Conservation (phyloP, 1,140 invertebrate genomes). For the Philopotamus ludificatus region DNA sequence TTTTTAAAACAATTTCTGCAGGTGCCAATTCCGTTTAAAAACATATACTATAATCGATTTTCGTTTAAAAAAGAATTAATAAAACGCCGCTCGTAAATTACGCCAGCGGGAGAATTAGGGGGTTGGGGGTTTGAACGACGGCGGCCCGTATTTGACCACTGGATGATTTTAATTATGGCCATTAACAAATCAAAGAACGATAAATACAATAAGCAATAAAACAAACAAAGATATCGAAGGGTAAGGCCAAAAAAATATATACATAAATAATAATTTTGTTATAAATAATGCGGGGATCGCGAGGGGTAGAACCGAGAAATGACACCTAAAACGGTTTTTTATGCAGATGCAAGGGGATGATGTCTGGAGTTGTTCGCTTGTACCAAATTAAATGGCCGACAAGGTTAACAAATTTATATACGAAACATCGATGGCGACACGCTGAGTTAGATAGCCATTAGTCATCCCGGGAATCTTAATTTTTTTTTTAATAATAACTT, state of each 20-base stretch:
- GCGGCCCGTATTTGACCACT: not conserved
- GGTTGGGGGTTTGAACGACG: not conserved
- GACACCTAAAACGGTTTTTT: not conserved
- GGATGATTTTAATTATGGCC: not conserved
- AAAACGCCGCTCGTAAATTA: no score
- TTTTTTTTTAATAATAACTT: constrained; percentile 9
- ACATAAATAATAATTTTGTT: no score
- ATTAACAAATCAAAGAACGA: not conserved
- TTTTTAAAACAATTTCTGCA: no score
- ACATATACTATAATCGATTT: no score
- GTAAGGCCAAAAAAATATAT: not conserved
- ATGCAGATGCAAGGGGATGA: not conserved
- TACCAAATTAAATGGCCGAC: not conserved
- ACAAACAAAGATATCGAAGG: not conserved
- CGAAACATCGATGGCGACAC: constrained; percentile 38
- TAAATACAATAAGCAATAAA: not conserved
- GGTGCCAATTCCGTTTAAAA: no score
- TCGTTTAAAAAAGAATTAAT: no score
- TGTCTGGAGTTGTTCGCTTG: not conserved
- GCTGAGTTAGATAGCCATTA: constrained; percentile 39
- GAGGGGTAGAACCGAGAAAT: not conserved
- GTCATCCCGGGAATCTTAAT: constrained; percentile 34
- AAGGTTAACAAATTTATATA: constrained; percentile 38
- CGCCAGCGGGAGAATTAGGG: not conserved
- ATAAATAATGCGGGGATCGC: not conserved